Evolutionary conservation across 1,140 invertebrate genomes (phyloP).

Genomic region (Euura lappo): DNA sequence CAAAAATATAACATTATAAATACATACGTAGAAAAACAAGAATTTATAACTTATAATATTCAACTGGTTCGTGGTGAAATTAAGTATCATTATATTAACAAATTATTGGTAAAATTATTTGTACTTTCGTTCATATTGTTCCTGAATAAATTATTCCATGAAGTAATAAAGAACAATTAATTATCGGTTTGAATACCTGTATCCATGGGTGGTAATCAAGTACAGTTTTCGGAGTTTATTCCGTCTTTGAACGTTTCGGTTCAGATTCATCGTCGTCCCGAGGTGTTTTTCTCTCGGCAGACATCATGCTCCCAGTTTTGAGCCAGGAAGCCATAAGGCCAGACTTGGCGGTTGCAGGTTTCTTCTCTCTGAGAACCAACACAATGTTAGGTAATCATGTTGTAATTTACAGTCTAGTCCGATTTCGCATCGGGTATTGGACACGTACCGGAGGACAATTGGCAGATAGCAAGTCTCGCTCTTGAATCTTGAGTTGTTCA

Average conservation of each 20-base stretch:
- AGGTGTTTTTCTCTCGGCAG: constrained; percentile 30
- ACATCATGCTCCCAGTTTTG: constrained; percentile 32
- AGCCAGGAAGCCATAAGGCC: constrained; percentile 47
- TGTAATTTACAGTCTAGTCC: constrained; percentile 13
- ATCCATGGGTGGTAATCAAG: too few relatives aligned
- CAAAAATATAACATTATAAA: too few relatives aligned
- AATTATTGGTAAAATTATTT: too few relatives aligned
- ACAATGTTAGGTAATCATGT: constrained; percentile 14
- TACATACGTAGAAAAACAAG: too few relatives aligned
- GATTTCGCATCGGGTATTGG: not conserved
- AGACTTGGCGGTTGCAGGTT: constrained; percentile 29
- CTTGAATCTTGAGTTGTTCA: constrained; percentile 79
- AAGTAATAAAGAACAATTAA: too few relatives aligned
- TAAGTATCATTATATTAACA: too few relatives aligned
- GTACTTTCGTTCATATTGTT: too few relatives aligned
- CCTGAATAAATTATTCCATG: too few relatives aligned
- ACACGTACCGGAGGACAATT: constrained; percentile 41
- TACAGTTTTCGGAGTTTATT: not conserved
- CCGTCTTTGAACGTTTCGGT: not conserved
- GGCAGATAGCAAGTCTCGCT: constrained; percentile 71
- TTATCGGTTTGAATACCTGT: too few relatives aligned
- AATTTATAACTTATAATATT: too few relatives aligned
- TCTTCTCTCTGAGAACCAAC: constrained; percentile 35
- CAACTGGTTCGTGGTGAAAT: too few relatives aligned
- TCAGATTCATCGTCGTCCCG: constrained; percentile 7